Percentiles rank a stretch among this genome's conserved stretches.
phyloP scores from a whole-genome alignment of 2,888 invertebrate species.

The Timema cristinae region DNA sequence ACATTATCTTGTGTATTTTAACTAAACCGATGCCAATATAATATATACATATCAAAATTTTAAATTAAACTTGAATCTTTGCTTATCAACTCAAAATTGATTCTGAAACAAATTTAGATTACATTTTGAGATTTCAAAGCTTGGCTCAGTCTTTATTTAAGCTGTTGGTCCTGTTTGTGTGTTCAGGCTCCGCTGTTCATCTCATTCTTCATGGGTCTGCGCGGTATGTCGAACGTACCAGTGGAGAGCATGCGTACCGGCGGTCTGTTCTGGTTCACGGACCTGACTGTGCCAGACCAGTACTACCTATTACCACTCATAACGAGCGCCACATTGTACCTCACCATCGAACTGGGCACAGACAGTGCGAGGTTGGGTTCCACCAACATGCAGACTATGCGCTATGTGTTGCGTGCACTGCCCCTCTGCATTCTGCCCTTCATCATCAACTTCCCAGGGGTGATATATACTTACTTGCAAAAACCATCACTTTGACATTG shows the following conservation, averaged over 20 bases:
- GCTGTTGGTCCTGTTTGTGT: constrained; percentile 17
- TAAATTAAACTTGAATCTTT: background rate
- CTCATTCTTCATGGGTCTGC: constrained; percentile 84
- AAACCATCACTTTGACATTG: too few species aligned
- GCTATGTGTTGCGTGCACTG: constrained; percentile 68
- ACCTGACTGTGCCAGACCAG: constrained; percentile 88
- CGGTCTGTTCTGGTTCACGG: constrained; percentile 88
- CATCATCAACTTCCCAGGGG: constrained; percentile 80
- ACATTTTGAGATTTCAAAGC: constrained; percentile 18
- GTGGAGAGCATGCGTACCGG: constrained; percentile 87
- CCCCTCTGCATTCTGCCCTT: constrained; percentile 81
- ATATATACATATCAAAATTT: too few species aligned
- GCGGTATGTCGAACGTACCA: constrained; percentile 84
- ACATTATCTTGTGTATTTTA: too few species aligned
- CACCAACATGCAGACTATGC: constrained; percentile 66
- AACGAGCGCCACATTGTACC: constrained; percentile 75
- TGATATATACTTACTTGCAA: constrained; percentile 40
- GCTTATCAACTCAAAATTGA: background rate
- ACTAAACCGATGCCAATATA: too few species aligned
- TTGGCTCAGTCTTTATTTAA: constrained; percentile 21
- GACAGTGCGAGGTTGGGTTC: constrained; percentile 66
- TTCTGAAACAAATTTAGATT: background rate
- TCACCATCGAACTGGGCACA: constrained; percentile 79
- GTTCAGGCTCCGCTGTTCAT: constrained; percentile 77
- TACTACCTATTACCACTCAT: constrained; percentile 80